Evolutionary conservation across 2,888 invertebrate genomes (phyloP).

Genomic region (Crepidodera aurea): DNA sequence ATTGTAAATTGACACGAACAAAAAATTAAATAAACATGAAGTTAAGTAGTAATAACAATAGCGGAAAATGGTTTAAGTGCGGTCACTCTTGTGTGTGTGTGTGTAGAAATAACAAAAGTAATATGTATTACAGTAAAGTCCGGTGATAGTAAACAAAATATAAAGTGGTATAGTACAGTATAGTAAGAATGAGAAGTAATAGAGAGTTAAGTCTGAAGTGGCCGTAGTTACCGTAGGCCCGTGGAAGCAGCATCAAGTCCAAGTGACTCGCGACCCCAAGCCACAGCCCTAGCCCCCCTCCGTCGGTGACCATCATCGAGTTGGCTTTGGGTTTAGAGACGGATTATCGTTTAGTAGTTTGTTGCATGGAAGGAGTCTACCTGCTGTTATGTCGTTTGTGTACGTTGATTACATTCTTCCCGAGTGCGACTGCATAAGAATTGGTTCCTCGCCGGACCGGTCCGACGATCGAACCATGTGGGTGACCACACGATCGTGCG

Average conservation of each 20-base stretch:
- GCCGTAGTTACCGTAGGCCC: constrained; percentile 3
- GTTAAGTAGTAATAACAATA: too few species aligned
- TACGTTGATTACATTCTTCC: constrained; percentile 32
- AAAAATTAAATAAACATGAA: too few species aligned
- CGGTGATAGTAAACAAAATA: constrained; percentile 5
- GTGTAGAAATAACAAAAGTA: neutral
- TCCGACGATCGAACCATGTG: constrained; percentile 37
- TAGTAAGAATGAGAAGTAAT: neutral
- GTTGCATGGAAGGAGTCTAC: constrained; percentile 38
- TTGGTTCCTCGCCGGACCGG: constrained; percentile 33
- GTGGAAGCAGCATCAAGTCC: constrained; percentile 34
- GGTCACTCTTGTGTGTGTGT: too few species aligned
- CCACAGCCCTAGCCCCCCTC: constrained; percentile 40
- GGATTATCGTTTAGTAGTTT: constrained; percentile 42
- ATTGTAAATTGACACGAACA: too few species aligned
- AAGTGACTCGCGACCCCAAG: constrained; percentile 36
- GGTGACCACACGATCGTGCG: constrained; percentile 35
- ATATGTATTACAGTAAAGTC: neutral
- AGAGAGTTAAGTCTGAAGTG: neutral
- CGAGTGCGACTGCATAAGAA: constrained; percentile 32
- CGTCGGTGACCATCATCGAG: constrained; percentile 47
- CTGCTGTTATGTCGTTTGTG: constrained; percentile 40
- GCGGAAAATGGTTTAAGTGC: too few species aligned
- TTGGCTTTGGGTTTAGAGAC: constrained; percentile 45
- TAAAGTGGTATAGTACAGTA: neutral